Conservation (phyloP, 2,888 invertebrate genomes). For the Acanthosepion esculentum region DNA sequence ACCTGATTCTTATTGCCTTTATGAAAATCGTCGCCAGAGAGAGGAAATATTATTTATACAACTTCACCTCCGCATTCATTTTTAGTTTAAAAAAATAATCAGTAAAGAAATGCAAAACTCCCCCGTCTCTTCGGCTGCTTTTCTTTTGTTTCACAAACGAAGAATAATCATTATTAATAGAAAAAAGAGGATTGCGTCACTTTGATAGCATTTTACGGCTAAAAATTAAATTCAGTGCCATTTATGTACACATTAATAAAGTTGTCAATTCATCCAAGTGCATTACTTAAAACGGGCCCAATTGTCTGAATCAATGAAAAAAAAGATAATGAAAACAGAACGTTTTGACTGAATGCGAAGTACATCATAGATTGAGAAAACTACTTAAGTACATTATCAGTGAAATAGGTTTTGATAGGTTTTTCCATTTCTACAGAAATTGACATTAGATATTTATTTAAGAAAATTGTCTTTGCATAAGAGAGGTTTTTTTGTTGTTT, state of each 20-base stretch:
- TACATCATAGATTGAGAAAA: neutral
- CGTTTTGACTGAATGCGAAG: neutral
- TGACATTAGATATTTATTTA: conserved; percentile 23
- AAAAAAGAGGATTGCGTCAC: conserved; percentile 1
- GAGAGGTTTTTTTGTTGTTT: neutral
- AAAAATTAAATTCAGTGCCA: neutral
- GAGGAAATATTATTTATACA: neutral
- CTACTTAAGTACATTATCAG: conserved; percentile 12
- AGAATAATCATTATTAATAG: conserved; percentile 21
- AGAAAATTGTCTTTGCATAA: neutral
- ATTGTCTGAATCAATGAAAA: neutral
- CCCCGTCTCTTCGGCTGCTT: neutral
- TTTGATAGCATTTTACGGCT: neutral
- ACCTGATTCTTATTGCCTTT: neutral
- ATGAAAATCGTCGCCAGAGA: neutral
- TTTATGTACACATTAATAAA: conserved; percentile 33
- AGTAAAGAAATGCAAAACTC: neutral
- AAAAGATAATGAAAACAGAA: neutral
- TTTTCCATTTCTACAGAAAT: neutral
- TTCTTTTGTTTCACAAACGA: neutral
- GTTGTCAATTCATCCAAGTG: conserved; percentile 5
- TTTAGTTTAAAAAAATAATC: neutral
- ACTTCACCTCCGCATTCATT: neutral
- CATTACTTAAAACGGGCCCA: conserved; percentile 7
- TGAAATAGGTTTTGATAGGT: neutral